phyloP scores from a whole-genome alignment of 30 jellyfish, hydroid and myxozoan genomes.

The Hydra vulgaris region DNA sequence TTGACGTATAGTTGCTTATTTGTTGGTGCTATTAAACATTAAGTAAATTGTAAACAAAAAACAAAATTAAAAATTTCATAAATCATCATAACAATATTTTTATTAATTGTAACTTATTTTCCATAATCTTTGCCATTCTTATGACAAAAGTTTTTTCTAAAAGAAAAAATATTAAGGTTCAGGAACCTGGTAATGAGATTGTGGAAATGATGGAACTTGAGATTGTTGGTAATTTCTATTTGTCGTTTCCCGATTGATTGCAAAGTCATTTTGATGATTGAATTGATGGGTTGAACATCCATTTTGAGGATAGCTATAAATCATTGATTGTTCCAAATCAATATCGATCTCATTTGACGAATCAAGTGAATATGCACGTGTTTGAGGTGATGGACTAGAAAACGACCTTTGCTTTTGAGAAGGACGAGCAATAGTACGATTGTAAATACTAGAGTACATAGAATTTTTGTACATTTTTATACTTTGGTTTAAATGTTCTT shows the following conservation, averaged over 20 bases:
- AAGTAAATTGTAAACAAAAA: neutral
- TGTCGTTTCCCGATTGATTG: neutral
- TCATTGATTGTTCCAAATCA: slow-evolving; percentile 4
- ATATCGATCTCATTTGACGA: neutral
- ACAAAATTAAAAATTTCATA: too few species aligned
- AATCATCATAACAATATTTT: neutral
- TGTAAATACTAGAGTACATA: neutral
- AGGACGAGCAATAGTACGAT: neutral
- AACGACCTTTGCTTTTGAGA: slow-evolving; percentile 1
- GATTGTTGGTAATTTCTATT: neutral
- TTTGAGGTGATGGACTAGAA: slow-evolving; percentile 7
- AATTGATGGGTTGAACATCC: slow-evolving; percentile 2
- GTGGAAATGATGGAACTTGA: neutral
- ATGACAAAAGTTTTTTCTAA: too few species aligned
- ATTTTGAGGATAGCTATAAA: slow-evolving; percentile 4
- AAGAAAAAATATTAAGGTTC: neutral
- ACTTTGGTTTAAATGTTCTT: neutral
- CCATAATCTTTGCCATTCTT: too few species aligned
- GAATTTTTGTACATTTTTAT: neutral
- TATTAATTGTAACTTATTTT: too few species aligned
- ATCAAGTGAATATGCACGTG: neutral
- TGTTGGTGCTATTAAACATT: neutral
- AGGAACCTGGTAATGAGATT: neutral
- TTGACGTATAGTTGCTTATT: neutral
- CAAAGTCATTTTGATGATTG: neutral